phyloP scores from a whole-genome alignment of 1,140 invertebrate genomes.

The Apis dorsata region DNA sequence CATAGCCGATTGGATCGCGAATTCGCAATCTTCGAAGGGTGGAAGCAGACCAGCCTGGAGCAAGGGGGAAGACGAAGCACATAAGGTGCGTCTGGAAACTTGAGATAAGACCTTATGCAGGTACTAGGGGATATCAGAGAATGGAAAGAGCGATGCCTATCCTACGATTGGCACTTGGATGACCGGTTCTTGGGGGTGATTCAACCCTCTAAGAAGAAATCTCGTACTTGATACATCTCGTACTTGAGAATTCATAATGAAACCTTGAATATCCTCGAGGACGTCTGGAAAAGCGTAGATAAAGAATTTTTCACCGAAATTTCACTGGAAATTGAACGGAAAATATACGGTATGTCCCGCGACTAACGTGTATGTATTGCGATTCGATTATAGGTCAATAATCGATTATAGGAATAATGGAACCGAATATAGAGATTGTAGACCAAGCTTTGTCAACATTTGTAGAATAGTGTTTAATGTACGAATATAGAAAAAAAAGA shows the following conservation, averaged over 20 bases:
- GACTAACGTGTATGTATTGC: not conserved
- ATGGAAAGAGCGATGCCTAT: not conserved
- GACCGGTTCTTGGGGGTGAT: constrained; percentile 1
- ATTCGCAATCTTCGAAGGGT: constrained; percentile 9
- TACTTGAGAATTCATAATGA: not conserved
- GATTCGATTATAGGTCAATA: constrained; percentile 8
- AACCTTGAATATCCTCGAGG: not conserved
- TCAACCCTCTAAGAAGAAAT: not conserved
- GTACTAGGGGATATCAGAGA: constrained; percentile 27
- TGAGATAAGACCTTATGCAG: constrained; percentile 66
- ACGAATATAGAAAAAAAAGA: too few species aligned
- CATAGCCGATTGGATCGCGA: constrained; percentile 38
- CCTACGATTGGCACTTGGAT: constrained; percentile 9
- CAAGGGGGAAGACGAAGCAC: constrained; percentile 39
- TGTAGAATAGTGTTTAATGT: too few species aligned
- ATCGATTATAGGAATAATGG: too few species aligned
- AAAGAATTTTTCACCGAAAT: constrained; percentile 38
- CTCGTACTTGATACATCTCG: not conserved
- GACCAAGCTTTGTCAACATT: too few species aligned
- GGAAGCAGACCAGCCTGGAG: not conserved
- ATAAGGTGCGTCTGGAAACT: constrained; percentile 62
- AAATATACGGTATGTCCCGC: not conserved
- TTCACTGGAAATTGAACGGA: constrained; percentile 29
- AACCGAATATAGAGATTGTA: not conserved
- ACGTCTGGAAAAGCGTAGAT: constrained; percentile 26